These are phyloP conservation scores for Xenus cinereus DNA, from an alignment of 2,113 vertebrate species.

Conservation along the genomic window DNA sequence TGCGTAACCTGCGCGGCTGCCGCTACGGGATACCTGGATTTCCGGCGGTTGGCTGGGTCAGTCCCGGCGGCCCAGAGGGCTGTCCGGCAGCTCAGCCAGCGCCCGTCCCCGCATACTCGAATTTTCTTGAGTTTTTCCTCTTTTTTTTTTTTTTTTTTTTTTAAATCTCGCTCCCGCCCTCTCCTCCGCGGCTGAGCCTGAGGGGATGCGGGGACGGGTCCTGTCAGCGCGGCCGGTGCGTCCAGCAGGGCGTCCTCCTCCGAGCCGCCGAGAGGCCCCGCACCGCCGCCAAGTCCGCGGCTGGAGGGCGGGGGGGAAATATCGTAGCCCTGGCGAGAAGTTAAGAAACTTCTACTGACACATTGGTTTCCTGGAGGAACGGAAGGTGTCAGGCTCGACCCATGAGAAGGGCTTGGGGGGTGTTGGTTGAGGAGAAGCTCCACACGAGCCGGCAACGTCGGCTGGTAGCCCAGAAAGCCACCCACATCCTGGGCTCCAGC, in stretches of 20 bases:
- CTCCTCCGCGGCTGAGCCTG: neutral
- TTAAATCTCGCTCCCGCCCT: no score
- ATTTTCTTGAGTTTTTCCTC: no score
- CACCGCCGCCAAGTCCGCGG: rapidly evolving
- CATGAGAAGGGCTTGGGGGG: neutral
- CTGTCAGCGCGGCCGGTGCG: rapidly evolving
- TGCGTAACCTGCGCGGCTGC: neutral
- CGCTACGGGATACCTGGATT: neutral
- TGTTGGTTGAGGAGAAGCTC: neutral
- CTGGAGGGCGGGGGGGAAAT: rapidly evolving
- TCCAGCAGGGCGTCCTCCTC: neutral
- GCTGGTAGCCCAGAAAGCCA: neutral
- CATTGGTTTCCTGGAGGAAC: neutral
- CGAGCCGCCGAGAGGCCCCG: neutral
- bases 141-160: neutral
- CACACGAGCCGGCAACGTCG: no score
- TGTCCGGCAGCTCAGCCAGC: neutral
- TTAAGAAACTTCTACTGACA: neutral
- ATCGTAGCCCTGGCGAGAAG: rapidly evolving
- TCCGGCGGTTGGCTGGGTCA: neutral
- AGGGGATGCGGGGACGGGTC: rapidly evolving
- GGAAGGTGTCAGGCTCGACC: neutral
- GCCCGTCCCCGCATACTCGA: neutral
- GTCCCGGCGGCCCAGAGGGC: neutral
- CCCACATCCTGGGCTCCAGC: neutral